Evolutionary conservation across 2,113 vertebrate genomes (phyloP), one percentile per base, ranked within the genome.

Genomic region (Stercorarius parasiticus): DNA sequence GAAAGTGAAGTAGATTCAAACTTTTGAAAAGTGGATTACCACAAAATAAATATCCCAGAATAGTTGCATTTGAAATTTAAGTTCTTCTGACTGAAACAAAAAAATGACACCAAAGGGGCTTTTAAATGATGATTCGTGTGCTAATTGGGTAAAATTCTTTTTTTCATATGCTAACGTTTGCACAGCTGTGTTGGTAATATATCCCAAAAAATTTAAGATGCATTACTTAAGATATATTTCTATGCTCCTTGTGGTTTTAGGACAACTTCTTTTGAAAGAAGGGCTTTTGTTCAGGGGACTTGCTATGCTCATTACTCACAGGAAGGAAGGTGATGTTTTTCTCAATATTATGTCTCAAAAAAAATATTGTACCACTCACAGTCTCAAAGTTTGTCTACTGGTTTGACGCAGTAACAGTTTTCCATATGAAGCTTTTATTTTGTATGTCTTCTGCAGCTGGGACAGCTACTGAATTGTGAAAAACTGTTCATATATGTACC

Each of bases 151-250:
- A 84, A 79, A 89, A 88, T 90, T 84, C 30, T 92, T 95, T 91
- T 93, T 79, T 94, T 96, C 43, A 59, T 89, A 81, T 67, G 61
- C 94, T 95, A 93, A 89, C 13, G 1, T 96, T 97, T 97, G 87
- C 5, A 50, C 97, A 98, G 97, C 96, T 98, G 97, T 97, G 93
- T 94, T 97, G 96, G 91, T 95, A 93, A 93, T 92, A 62, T 88
- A 91, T 88, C 93, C 85, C 95, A 65, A 85, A 86, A 97, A 96
- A 84, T 89, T 86, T 74, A 74, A 95, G 90, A 91, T 85, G 47
- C 52, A 45, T 93, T 93, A 66, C 64, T 96, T 94, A 81, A 86
- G 86, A 86, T 90, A 65, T 65, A 82, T 86, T 94, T 91, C 71
- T 85, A 5, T 73, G 82, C 27, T 96, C 49, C 84, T 97, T 91